Base-by-base conservation (phyloP, 2,797 vertebrate genomes). In the Bovichtus variegatus region DNA sequence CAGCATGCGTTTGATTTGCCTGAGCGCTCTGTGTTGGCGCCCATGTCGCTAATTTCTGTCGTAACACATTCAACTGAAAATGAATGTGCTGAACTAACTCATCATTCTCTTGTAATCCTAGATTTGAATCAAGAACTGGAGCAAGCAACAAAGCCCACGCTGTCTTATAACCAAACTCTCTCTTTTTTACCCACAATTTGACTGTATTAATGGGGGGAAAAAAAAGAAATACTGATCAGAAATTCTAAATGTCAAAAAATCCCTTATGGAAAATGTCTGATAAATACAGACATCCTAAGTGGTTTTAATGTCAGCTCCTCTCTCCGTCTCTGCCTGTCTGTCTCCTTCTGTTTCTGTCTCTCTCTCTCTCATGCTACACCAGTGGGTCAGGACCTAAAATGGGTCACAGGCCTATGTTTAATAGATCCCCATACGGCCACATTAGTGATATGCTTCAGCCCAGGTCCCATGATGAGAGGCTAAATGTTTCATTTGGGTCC, bases 401-500 rank as follows among this genome's bases (percentile, higher is more conserved):
- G 84, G 91, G 91, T 93, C 91, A 90, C 74, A 70, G 74, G 86
- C 89, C 85, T 82, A 78, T 89, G 91, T 91, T 92, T 92, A 87
- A 92, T 92, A 80, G 84, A 90, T 90, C 87, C 90, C 91, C 80
- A 51, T 63, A 77, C 49, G 75, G 59, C 83, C 84, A 63, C 69
- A 44, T 77, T 58, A 44, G 78, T 73, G 83, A 89, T 82, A 80
- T 29, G 83, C 90, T 90, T 87, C 86, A 89, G 85, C 62, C 50
- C 46, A 9, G 74, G 76, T 89, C 92, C 88, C 88, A 69, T 51
- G 90, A 83, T 83, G 87, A 80, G 80, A 60, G 65, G 66, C 89
- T 90, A 86, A 92, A 91, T 88, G 88, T 90, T 92, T 90, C 87
- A 91, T 86, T 82, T 62, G 85, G 84, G 87, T 92, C 92, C 90